These are phyloP conservation scores for Goniozus legneri DNA, from an alignment of 1,140 invertebrate species.

Conservation along the genomic window DNA sequence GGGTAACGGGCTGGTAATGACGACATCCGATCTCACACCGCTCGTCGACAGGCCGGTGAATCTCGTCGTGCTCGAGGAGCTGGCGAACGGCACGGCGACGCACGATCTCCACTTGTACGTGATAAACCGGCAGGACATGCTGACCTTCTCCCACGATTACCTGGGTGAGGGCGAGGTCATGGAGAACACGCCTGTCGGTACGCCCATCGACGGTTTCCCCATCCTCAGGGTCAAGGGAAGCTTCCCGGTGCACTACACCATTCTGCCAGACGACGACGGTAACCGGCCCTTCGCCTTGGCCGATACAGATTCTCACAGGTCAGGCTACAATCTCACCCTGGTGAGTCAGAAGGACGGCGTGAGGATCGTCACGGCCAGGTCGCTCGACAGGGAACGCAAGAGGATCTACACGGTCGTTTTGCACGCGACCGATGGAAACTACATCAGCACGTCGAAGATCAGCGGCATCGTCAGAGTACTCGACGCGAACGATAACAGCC, in stretches of 20 bases:
- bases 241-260: conserved; percentile 70
- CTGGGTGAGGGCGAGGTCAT: conserved; percentile 64
- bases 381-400: conserved; percentile 71
- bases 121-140: conserved; percentile 74
- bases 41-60: conserved; percentile 77
- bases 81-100: conserved; percentile 71
- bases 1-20: conserved; percentile 86
- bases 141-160: conserved; percentile 69
- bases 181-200: conserved; percentile 72
- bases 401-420: conserved; percentile 68
- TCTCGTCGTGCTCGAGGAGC: conserved; percentile 76
- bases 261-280: conserved; percentile 67
- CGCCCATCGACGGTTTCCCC: conserved; percentile 65
- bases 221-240: conserved; percentile 58
- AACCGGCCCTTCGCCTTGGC: conserved; percentile 68
- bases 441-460: conserved; percentile 69
- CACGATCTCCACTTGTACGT: conserved; percentile 79
- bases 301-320: conserved; percentile 56
- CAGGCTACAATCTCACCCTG: conserved; percentile 59
- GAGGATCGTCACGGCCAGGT: conserved; percentile 66
- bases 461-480: conserved; percentile 70
- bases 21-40: conserved; percentile 75
- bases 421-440: conserved; percentile 71
- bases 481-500: conserved; percentile 89
- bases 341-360: conserved; percentile 61